Base-by-base conservation (phyloP, 2,888 invertebrate genomes). In the Micoletzkya japonica region DNA sequence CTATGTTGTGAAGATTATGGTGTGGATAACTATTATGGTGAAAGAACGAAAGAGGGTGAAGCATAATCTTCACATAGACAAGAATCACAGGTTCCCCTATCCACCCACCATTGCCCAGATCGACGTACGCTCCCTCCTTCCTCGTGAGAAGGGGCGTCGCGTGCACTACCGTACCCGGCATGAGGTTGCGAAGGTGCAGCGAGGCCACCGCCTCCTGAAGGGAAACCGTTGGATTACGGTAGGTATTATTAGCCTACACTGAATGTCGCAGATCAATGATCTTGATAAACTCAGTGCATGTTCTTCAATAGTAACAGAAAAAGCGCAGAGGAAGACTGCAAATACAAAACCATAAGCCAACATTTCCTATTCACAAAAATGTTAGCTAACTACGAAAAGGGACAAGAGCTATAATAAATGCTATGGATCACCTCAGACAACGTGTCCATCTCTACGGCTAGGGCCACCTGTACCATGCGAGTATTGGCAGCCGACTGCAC, bases 121-220 rank as follows among this genome's bases (percentile, higher is more conserved):
- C 71, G 1, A 82, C 83, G 49, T 74, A 74, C 20, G 82, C 73
- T 26, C 84, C 84, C 10, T 59, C 73, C 7, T 70, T 67, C 0
- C 69, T 70, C 17, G 74, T 67, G 66, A 77, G 76, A 6, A 76
- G 77, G 32, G 84, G 84, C 44, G 76, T 76, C 49, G 79, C 81
- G 37, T 76, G 76, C 1, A 84, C 54, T 44, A 84, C 76, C 2
- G 84, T 82, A 37, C 84, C 84, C 0, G 84, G 84, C 81, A 80
- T 81, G 32, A 84, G 71, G 26, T 80, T 74, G 66, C 79, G 77
- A 50, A 78, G 50, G 37, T 74, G 70, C 2, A 84, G 75, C 34
- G 66, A 67, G 3, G 50, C 30, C 1, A 67, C 39, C 14, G 59
- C 67, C 28, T 75, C 70, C 28, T 76, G 70, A 7, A 66, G 36